Evolutionary conservation across 2,113 vertebrate species (phyloP).

Genomic region (Leptodactylus fuscus): DNA sequence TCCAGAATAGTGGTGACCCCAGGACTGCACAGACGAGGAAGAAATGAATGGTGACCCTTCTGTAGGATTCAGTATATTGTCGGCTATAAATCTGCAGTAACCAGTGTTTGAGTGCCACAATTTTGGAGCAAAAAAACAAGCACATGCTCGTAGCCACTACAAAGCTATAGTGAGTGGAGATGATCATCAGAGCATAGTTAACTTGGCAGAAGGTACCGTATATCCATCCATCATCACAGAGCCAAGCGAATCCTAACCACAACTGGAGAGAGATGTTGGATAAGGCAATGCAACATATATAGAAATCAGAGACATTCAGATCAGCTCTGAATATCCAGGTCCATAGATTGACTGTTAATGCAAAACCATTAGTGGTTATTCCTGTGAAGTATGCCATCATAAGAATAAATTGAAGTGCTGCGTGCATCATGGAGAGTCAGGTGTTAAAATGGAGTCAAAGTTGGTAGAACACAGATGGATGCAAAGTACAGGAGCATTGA

Average conservation of each 20-base stretch:
- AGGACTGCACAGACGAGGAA: too few species aligned
- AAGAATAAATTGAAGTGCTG: not conserved
- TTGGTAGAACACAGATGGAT: not conserved
- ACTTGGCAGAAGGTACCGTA: not conserved
- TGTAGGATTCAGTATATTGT: not conserved
- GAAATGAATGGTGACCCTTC: too few species aligned
- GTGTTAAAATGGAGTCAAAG: not conserved
- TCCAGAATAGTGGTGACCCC: too few species aligned
- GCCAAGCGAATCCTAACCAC: not conserved
- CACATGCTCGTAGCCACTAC: not conserved
- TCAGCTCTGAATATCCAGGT: not conserved
- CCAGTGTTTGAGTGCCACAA: not conserved
- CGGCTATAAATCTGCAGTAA: not conserved
- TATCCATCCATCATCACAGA: not conserved
- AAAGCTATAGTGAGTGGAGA: not conserved
- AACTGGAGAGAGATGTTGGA: conserved; percentile 13
- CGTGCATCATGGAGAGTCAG: not conserved
- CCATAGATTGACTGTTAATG: not conserved
- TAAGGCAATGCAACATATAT: not conserved
- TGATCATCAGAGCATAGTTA: not conserved
- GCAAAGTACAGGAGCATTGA: not conserved
- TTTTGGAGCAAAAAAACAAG: conserved; percentile 8
- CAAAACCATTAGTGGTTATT: not conserved
- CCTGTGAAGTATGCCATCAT: not conserved
- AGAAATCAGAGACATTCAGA: not conserved